Conservation (phyloP, 2,797 vertebrate species). For the Rhabdophis nuchalis region DNA sequence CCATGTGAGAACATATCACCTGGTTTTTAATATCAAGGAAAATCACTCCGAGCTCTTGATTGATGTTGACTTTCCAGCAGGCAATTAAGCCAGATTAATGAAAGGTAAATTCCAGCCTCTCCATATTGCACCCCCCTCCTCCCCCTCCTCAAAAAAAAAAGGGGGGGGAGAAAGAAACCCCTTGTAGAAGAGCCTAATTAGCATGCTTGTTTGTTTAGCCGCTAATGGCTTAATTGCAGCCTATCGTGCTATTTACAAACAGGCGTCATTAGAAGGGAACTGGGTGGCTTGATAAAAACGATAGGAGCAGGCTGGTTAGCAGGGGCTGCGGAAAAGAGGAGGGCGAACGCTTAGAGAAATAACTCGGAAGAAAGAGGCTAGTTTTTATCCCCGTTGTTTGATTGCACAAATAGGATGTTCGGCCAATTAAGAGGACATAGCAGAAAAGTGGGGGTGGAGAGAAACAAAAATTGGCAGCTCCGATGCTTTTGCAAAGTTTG, state of each 20-base stretch:
- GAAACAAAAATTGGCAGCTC: neutral
- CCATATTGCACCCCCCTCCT: neutral
- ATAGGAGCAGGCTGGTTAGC: constrained; percentile 24
- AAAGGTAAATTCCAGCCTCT: constrained; percentile 78
- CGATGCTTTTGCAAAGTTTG: neutral
- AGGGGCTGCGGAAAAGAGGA: constrained; percentile 29
- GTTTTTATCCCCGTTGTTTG: neutral
- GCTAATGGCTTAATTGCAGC: constrained; percentile 78
- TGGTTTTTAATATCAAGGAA: constrained; percentile 35
- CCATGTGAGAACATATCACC: constrained; percentile 13
- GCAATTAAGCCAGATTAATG: constrained; percentile 79
- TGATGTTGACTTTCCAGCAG: constrained; percentile 67
- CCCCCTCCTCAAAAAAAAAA: neutral
- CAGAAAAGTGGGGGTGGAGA: neutral
- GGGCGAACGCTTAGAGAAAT: neutral
- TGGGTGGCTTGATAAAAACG: constrained; percentile 44
- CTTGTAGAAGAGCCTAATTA: constrained; percentile 75
- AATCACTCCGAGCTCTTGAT: constrained; percentile 62
- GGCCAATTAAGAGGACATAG: constrained; percentile 9
- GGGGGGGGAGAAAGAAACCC: constrained; percentile 44
- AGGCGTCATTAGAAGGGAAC: constrained; percentile 73
- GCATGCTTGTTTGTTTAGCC: constrained; percentile 73
- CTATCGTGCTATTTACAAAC: constrained; percentile 80
- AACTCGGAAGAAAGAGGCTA: constrained; percentile 10
- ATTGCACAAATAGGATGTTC: neutral